Evolutionary conservation across 2,888 invertebrate species (phyloP).

Genomic region (Oscheius onirici): DNA sequence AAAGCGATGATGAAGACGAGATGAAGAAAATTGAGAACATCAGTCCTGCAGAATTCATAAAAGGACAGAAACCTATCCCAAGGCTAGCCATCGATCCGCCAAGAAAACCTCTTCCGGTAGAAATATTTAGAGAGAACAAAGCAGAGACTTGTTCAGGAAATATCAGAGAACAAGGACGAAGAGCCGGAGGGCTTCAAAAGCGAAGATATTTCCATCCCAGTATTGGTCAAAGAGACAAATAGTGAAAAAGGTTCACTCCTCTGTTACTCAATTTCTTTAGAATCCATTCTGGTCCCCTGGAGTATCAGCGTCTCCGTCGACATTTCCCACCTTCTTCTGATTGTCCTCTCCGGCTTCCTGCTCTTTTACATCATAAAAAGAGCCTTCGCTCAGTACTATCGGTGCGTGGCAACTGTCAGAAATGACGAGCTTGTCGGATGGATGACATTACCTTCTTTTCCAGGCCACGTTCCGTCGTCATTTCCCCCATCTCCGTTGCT

Average conservation of each 20-base stretch:
- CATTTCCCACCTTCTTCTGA: slow-evolving; percentile 8
- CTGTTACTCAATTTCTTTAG: not conserved
- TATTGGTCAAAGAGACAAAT: not conserved
- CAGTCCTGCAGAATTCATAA: slow-evolving; percentile 12
- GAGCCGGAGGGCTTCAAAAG: not conserved
- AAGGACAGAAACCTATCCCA: not conserved
- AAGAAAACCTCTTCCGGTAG: not conserved
- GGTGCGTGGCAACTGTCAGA: slow-evolving; percentile 2
- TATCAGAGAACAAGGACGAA: slow-evolving; percentile 7
- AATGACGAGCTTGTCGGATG: not conserved
- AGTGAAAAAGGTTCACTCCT: not conserved
- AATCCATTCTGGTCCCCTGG: not conserved
- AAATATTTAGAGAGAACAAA: not conserved
- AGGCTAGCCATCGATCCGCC: slow-evolving; percentile 15
- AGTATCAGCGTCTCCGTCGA: slow-evolving; percentile 8
- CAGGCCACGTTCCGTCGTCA: not conserved
- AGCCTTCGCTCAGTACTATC: slow-evolving; percentile 6
- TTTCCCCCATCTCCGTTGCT: slow-evolving; percentile 1
- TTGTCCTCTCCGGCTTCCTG: not conserved
- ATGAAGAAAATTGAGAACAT: slow-evolving; percentile 16
- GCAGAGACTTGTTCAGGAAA: not conserved
- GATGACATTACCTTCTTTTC: not conserved
- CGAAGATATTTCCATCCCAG: slow-evolving; percentile 5
- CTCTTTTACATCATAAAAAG: slow-evolving; percentile 7
- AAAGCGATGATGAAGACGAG: not conserved